Conservation (phyloP, 1,140 invertebrate genomes). For the Caerostris darwini region DNA sequence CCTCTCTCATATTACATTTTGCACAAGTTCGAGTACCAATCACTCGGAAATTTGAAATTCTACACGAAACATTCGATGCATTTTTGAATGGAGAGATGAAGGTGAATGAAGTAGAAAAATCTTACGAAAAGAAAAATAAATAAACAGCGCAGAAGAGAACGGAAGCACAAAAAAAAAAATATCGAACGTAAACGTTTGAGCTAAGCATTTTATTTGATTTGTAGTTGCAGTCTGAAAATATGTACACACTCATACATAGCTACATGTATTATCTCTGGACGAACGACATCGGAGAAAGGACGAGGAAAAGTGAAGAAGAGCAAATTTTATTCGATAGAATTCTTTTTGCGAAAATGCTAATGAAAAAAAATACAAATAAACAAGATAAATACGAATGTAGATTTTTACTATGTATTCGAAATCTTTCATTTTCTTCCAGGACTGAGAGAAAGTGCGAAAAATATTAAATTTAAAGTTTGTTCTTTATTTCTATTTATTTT, state of each 20-base stretch:
- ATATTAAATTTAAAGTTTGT: neutral
- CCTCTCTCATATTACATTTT: slow-evolving; percentile 36
- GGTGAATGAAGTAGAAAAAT: slow-evolving; percentile 10
- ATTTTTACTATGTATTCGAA: slow-evolving; percentile 43
- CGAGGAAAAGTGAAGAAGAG: too few relatives aligned
- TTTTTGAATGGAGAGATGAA: slow-evolving; percentile 53
- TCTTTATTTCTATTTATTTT: too few relatives aligned
- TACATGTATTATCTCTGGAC: slow-evolving; percentile 46
- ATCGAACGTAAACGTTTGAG: slow-evolving; percentile 61
- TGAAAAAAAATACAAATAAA: too few relatives aligned
- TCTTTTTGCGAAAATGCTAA: too few relatives aligned
- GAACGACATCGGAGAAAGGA: too few relatives aligned
- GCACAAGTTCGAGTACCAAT: slow-evolving; percentile 35
- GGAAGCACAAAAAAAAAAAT: neutral
- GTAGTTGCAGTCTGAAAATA: slow-evolving; percentile 44
- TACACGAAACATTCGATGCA: neutral
- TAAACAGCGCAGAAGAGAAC: too few relatives aligned
- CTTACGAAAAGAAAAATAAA: too few relatives aligned
- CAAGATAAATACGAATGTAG: slow-evolving; percentile 25
- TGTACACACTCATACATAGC: slow-evolving; percentile 21
- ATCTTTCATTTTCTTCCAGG: slow-evolving; percentile 29
- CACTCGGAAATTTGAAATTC: slow-evolving; percentile 48
- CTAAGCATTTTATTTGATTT: slow-evolving; percentile 62
- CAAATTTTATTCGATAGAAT: too few relatives aligned
- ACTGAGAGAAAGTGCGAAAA: neutral